Base-by-base conservation (phyloP, 2,797 vertebrate species). In the Lepilemur septentrionalis region DNA sequence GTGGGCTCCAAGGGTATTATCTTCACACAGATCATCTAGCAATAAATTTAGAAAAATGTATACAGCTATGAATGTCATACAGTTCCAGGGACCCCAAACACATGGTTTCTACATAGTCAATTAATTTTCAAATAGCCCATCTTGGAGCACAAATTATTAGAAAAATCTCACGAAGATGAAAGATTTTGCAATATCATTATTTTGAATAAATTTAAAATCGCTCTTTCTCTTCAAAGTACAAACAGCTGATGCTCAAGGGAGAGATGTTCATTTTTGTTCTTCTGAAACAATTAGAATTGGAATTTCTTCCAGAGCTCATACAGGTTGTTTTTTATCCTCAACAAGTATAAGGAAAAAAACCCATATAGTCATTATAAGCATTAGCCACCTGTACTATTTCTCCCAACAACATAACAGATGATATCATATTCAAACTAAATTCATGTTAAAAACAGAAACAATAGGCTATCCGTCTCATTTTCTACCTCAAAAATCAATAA, bases 91-190 rank as follows among this genome's bases (percentile, higher is more conserved):
- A 50, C 91, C 12, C 9, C 57, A 89, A 97, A 96, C 73, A 94
- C 72, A 88, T 96, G 91, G 59, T 95, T 97, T 96, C 85, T 61
- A 48, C 83, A 97, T 38, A 94, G 80, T 96, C 95, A 96, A 6
- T 98, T 97, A 96, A 95, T 97, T 95, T 87, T 98, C 94, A 97
- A 97, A 97, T 94, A 96, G 76, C 59, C 35, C 94, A 35, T 91
- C 89, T 93, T 96, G 4, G 76, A 94, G n/a, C 4, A 67, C 41
- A 93, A 81, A 1, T 73, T 95, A 96, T 86, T 97, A 88, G 0
- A 59, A 90, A 97, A 96, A 82, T 95, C 35, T 82, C 30, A 1
- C 4, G 48, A 96, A 90, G 7, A 52, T 95, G 69, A 2, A 46
- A 32, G 30, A 57, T 30, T 97, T 97, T 97, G 72, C 65, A 93